Evolutionary conservation across 2,797 vertebrate genomes (phyloP).

Genomic region (Rhincodon typus): DNA sequence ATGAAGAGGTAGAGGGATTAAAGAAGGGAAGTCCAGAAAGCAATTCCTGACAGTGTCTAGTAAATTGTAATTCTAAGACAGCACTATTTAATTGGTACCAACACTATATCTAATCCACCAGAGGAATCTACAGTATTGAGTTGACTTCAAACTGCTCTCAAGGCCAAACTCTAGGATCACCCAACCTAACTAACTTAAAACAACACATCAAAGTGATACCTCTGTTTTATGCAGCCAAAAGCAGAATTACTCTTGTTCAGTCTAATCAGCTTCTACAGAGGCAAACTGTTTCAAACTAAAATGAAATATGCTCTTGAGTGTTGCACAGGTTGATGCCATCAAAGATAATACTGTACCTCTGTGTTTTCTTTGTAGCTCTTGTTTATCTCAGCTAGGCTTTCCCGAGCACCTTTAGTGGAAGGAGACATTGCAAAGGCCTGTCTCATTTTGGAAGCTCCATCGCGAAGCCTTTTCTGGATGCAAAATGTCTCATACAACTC

Average conservation of each 20-base stretch:
- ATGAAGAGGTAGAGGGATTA: background rate
- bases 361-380: conserved; percentile 90
- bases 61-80: background rate
- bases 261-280: too few relatives aligned
- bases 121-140: background rate
- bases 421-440: conserved; percentile 88
- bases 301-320: background rate
- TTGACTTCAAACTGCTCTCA: background rate
- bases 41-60: background rate
- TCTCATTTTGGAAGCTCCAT: conserved; percentile 94
- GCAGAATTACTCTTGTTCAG: background rate
- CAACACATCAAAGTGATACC: background rate
- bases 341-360: conserved; percentile 63
- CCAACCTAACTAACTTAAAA: background rate
- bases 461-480: conserved; percentile 87
- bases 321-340: background rate
- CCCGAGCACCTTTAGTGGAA: conserved; percentile 83
- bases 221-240: background rate
- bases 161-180: background rate
- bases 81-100: background rate
- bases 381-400: conserved; percentile 86
- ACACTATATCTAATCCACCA: background rate
- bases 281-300: background rate
- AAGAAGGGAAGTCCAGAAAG: background rate
- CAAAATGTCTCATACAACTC: conserved; percentile 95